Base-by-base conservation (phyloP, 2,113 vertebrate species). In the Patagioenas fasciata region DNA sequence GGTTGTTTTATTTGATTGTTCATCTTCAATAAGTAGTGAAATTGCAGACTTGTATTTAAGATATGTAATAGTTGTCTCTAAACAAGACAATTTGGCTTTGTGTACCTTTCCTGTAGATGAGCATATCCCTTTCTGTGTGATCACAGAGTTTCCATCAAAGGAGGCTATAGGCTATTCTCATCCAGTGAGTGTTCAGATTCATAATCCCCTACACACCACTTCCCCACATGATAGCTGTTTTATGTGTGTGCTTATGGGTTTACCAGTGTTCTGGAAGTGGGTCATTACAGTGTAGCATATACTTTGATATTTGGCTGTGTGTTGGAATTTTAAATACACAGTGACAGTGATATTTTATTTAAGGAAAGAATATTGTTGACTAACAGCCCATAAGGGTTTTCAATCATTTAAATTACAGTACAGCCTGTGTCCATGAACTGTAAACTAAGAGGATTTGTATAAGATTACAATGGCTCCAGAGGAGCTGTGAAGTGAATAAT, bases 401-500 rank as follows among this genome's bases (percentile, higher is more conserved):
- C 50, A 89, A 50, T 89, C 1, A 75, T 65, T 92, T 72, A 79
- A 95, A 85, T 96, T 92, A 38, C 44, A 58, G 50, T 58, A 17
- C 31, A 91, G 65, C n/a, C 72, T 78, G 8, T 71, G 67, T 81
- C 36, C 53, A n/a, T 58, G 72, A 79, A 81, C 23, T 84, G 29
- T 85, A 86, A 92, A 79, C 72, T 58, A 89, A 91, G 77, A 88
- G 73, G 77, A 92, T 92, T 89, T 95, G 61, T 85, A 26, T 81
- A 72, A 93, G 65, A 91, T 86, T 86, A 69, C 85, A 79, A 91
- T 81, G 5, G 23, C 80, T 93, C 54, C 57, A 85, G 65, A 80
- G 70, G 61, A 92, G 61, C 70, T 82, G 38, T 89, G 85, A 91
- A 93, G 85, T 88, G 83, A 93, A 36, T 92, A 91, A 97, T 87